Percentiles rank a stretch among this genome's conserved stretches.
Conservation (phyloP, 1,140 invertebrate species). For the Rhyzopertha dominica region DNA sequence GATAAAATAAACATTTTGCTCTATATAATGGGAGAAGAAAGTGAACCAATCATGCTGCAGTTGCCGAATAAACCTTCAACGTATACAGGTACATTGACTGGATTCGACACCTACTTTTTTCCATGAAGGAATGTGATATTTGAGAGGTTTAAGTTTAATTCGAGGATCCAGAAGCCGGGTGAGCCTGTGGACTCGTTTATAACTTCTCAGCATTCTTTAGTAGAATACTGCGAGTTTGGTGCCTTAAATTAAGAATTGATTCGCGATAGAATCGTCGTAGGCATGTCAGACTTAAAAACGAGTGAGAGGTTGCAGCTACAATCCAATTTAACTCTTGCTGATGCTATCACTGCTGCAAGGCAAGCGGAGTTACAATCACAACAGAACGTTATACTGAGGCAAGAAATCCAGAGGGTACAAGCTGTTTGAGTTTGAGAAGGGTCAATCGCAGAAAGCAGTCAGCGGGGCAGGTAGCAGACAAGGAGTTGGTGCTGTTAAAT, state of each 20-base stretch:
- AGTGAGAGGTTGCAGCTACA: slow-evolving; percentile 30
- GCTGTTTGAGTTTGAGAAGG: too few relatives aligned
- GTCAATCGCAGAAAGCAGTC: too few relatives aligned
- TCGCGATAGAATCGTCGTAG: too few relatives aligned
- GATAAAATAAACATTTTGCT: slow-evolving; percentile 31
- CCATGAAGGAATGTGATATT: slow-evolving; percentile 40
- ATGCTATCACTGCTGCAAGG: slow-evolving; percentile 17
- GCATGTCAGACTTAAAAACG: slow-evolving; percentile 26
- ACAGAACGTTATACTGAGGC: slow-evolving; percentile 14
- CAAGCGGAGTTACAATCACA: slow-evolving; percentile 26
- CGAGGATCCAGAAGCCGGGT: slow-evolving; percentile 31
- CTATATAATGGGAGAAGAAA: slow-evolving; percentile 33
- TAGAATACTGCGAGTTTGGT: slow-evolving; percentile 41
- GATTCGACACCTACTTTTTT: slow-evolving; percentile 39
- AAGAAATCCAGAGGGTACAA: too few relatives aligned
- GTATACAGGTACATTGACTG: slow-evolving; percentile 21
- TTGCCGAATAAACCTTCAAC: slow-evolving; percentile 7
- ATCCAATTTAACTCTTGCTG: slow-evolving; percentile 21
- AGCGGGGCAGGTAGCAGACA: too few relatives aligned
- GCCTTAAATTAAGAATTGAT: slow-evolving; percentile 39
- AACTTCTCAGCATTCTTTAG: slow-evolving; percentile 36
- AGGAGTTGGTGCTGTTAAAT: too few relatives aligned
- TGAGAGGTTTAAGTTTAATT: slow-evolving; percentile 41
- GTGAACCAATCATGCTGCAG: slow-evolving; percentile 30
- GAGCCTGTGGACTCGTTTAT: slow-evolving; percentile 43